A percentile compares a stretch with the other conserved stretches of the same genome.
These are phyloP conservation scores for Holotrichia oblita DNA, from an alignment of 1,140 invertebrate genomes.

Conservation along the genomic window DNA sequence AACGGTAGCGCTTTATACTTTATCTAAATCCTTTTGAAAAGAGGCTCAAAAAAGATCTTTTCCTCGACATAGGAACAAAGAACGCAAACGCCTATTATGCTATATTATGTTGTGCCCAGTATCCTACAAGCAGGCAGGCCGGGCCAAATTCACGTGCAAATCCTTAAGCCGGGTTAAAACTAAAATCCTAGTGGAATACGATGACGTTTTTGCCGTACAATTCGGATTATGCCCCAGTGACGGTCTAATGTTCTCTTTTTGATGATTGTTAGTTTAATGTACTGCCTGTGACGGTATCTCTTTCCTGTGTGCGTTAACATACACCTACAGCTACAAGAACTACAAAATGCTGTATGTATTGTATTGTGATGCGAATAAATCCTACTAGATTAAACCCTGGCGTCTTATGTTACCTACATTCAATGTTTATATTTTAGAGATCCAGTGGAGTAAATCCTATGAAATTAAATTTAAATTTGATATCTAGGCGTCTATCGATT, in stretches of 20 bases:
- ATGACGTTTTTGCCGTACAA: background rate
- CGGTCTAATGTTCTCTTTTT: slow-evolving; percentile 8
- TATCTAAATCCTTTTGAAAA: background rate
- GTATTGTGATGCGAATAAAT: background rate
- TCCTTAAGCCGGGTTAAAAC: slow-evolving; percentile 13
- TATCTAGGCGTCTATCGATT: background rate
- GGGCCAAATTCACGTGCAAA: background rate
- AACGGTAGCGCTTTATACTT: background rate
- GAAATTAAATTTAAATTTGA: background rate
- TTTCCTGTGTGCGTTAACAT: background rate
- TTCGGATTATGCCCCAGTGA: background rate
- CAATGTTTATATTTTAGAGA: background rate
- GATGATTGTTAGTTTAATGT: slow-evolving; percentile 13
- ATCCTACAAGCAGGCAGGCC: background rate
- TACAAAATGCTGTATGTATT: background rate
- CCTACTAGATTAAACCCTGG: background rate
- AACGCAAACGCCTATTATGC: background rate
- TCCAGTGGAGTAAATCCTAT: slow-evolving; percentile 3
- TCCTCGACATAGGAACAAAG: background rate
- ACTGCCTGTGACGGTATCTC: background rate
- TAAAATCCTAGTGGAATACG: background rate
- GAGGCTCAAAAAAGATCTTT: slow-evolving; percentile 8
- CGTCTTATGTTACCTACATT: background rate
- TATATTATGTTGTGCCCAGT: background rate
- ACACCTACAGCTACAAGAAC: background rate